Evolutionary conservation across 2,888 invertebrate genomes (phyloP), one percentile per base, ranked within the genome.

Genomic region (Gerris lacustris): DNA sequence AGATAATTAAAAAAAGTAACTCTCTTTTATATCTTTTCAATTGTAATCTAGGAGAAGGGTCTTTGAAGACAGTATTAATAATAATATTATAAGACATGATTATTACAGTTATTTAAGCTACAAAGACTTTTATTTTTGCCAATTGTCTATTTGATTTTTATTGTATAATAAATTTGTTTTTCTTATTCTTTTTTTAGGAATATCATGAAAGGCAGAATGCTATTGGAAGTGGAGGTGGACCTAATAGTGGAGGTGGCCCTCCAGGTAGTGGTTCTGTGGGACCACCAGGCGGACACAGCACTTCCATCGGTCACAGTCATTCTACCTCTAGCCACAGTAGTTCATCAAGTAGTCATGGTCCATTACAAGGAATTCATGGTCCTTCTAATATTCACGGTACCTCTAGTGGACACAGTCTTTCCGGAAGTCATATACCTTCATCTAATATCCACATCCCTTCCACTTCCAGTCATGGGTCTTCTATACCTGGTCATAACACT

Each of bases 141-240:
- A 31, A 2, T 31, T 2, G 31, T 31, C 31, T 31, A 31, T 31
- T 31, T 31, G 31, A 31, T 31, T 31, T 31, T 31, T 31, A 31
- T 31, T 31, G 31, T 31, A 31, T 31, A 31, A 31, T 31, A 31
- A 31, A 31, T 31, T 31, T 31, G 31, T 31, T 31, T 31, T 6
- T 64, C 6, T 17, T 68, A 62, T 55, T 9, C 44, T 73, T 70
- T 69, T 67, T 72, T 15, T 45, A 75, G 75, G 75, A 74, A 45
- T 75, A 75, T 67, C 75, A 75, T 62, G 75, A 74, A 69, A 71
- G 74, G 69, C 74, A 74, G 62, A 55, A 55, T 15, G 9, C 55
- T 55, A 11, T 55, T 11, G 55, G 55, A 55, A 55, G 55, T 55
- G 55, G 55, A 11, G 55, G 55, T 55, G 55, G 55, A 11, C 55